A percentile compares a stretch with the other conserved stretches of the same genome.
Evolutionary conservation across 2,888 invertebrate genomes (phyloP).

Genomic region (Volucella zonaria): DNA sequence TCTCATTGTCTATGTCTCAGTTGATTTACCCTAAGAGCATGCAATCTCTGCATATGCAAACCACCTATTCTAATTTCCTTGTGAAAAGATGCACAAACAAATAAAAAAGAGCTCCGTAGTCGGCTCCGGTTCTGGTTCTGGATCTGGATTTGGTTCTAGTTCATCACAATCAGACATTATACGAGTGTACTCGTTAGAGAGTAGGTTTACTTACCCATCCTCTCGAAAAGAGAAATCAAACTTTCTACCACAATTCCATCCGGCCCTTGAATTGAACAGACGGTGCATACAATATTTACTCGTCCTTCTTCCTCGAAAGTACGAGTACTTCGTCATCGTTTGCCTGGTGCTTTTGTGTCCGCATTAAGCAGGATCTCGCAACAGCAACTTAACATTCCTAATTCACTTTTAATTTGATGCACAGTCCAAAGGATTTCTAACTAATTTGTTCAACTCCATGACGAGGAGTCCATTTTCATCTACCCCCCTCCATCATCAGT

Average conservation of each 20-base stretch:
- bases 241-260: slow-evolving; percentile 10
- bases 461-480: slow-evolving; percentile 29
- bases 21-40: no score
- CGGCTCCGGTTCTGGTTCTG: no score
- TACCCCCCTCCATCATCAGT: neutral
- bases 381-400: slow-evolving; percentile 33
- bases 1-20: no score
- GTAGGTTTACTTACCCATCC: neutral
- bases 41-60: no score
- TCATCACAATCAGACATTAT: neutral
- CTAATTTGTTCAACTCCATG: slow-evolving; percentile 23
- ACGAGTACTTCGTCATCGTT: no score
- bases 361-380: slow-evolving; percentile 8
- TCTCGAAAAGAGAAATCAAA: neutral
- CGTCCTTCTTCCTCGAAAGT: neutral
- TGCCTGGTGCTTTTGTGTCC: no score
- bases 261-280: slow-evolving; percentile 14
- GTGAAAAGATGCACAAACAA: no score
- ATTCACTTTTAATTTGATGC: slow-evolving; percentile 60
- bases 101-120: no score
- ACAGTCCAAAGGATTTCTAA: slow-evolving; percentile 47
- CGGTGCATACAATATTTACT: slow-evolving; percentile 1
- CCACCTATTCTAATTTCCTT: no score
- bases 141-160: neutral
- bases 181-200: no score